Conservation (phyloP, 2,113 vertebrate genomes). For the Albula glossodonta region DNA sequence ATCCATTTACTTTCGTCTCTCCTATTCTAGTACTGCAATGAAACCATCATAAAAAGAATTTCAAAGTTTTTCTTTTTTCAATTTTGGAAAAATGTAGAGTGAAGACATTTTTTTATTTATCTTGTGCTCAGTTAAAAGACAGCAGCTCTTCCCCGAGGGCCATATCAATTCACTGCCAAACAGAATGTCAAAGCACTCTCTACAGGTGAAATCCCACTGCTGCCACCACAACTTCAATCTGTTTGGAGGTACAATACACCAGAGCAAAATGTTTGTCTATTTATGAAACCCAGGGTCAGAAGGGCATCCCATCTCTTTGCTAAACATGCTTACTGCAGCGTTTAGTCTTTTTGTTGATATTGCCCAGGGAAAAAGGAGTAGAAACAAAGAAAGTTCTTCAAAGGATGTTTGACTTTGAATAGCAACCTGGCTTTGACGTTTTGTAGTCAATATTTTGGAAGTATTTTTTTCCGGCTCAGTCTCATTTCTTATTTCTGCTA, state of each 20-base stretch:
- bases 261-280: constrained; percentile 15
- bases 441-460: not conserved
- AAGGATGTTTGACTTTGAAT: not conserved
- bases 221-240: not conserved
- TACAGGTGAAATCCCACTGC: constrained; percentile 14
- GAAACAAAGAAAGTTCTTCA: constrained; percentile 9
- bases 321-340: not conserved
- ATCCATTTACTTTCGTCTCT: not conserved
- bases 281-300: constrained; percentile 8
- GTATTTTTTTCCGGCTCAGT: not conserved
- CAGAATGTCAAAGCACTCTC: constrained; percentile 1
- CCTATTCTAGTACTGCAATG: not conserved
- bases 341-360: not conserved
- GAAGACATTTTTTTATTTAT: not conserved
- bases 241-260: not conserved
- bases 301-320: not conserved
- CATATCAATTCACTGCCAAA: constrained; percentile 4
- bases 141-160: not conserved
- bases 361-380: constrained; percentile 1
- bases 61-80: not conserved
- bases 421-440: not conserved
- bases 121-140: not conserved
- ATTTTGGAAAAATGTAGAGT: not conserved
- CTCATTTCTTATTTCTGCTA: not conserved
- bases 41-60: not conserved